Conservation (phyloP, 2,888 invertebrate genomes). For the Didymodactylos carnosus region DNA sequence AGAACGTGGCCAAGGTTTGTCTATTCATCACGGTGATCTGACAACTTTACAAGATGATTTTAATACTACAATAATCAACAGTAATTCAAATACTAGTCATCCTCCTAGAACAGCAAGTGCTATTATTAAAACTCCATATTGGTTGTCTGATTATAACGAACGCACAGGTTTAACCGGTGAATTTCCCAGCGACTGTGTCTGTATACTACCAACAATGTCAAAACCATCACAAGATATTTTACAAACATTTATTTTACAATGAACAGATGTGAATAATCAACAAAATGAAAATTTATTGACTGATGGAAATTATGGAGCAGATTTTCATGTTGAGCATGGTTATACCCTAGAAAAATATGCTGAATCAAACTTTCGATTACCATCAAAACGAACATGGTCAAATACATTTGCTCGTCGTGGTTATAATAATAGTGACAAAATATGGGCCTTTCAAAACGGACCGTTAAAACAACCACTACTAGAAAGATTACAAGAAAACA, state of each 20-base stretch:
- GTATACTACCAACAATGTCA: conserved; percentile 76
- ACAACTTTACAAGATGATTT: conserved; percentile 83
- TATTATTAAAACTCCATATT: conserved; percentile 23
- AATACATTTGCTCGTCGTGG: conserved; percentile 52
- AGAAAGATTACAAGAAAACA: conserved; percentile 68
- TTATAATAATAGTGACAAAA: background rate
- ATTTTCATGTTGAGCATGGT: conserved; percentile 60
- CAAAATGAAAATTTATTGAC: conserved; percentile 11
- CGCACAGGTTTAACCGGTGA: conserved; percentile 55
- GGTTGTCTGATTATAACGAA: conserved; percentile 33
- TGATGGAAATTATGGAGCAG: conserved; percentile 43
- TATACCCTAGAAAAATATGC: conserved; percentile 83
- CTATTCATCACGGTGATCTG: conserved; percentile 64
- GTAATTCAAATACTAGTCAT: too few relatives aligned
- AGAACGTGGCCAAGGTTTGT: background rate
- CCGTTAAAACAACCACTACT: conserved; percentile 78
- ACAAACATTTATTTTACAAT: conserved; percentile 30
- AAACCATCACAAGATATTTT: conserved; percentile 82
- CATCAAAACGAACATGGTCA: conserved; percentile 77
- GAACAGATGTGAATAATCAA: conserved; percentile 16
- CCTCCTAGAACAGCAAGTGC: too few relatives aligned
- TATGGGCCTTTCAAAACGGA: conserved; percentile 43
- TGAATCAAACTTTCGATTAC: conserved; percentile 80
- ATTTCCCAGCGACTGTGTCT: conserved; percentile 89
- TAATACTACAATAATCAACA: conserved; percentile 72